A percentile compares a stretch with the other conserved stretches of the same genome.
Conservation (phyloP, 2,888 invertebrate species). For the Rhagium mordax region DNA sequence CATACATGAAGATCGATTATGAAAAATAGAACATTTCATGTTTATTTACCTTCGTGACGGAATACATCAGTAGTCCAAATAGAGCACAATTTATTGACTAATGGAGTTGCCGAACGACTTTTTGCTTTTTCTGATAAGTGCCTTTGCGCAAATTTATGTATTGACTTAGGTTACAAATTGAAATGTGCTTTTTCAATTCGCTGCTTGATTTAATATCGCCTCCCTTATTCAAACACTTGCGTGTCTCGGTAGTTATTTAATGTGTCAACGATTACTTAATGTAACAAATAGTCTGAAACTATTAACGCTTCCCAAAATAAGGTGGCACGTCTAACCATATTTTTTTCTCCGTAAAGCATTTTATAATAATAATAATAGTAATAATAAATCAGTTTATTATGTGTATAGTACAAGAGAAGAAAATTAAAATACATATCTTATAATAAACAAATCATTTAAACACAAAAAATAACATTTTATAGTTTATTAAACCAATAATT, state of each 20-base stretch:
- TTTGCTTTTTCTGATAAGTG: constrained; percentile 58
- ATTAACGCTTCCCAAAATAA: neutral
- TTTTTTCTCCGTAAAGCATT: too few species aligned
- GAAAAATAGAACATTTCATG: constrained; percentile 43
- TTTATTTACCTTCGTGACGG: constrained; percentile 49
- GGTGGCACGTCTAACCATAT: too few species aligned
- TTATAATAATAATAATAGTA: too few species aligned
- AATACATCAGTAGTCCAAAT: constrained; percentile 47
- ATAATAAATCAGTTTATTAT: too few species aligned
- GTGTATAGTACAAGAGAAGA: too few species aligned
- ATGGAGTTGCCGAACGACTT: constrained; percentile 56
- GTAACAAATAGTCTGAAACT: neutral
- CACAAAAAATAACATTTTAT: too few species aligned
- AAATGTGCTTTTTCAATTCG: constrained; percentile 59
- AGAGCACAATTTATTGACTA: constrained; percentile 54
- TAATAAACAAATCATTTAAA: too few species aligned
- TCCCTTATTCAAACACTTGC: constrained; percentile 51
- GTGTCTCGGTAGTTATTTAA: constrained; percentile 30
- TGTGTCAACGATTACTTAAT: constrained; percentile 30
- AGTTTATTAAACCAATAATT: too few species aligned
- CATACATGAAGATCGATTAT: constrained; percentile 15
- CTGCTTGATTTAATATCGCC: constrained; percentile 58
- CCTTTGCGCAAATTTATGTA: constrained; percentile 61
- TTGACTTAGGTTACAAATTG: constrained; percentile 61
- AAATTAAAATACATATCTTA: too few species aligned